A percentile compares a stretch with the other conserved stretches of the same genome.
phyloP scores from a whole-genome alignment of 2,113 vertebrate species.

The Neodontobutis hainanensis region DNA sequence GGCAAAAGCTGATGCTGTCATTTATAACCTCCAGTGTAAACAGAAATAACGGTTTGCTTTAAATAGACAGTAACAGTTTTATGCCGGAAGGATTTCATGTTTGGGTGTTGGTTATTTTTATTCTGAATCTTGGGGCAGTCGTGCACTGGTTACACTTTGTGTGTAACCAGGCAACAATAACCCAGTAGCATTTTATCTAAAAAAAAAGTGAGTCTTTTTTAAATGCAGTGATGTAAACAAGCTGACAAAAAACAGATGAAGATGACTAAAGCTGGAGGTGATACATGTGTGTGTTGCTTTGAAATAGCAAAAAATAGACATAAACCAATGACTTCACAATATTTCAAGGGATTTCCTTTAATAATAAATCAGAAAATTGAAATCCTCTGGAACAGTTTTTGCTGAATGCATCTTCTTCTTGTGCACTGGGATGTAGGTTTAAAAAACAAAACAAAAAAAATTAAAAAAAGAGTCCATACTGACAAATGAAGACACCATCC shows the following conservation, averaged over 20 bases:
- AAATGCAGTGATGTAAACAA: constrained; percentile 31
- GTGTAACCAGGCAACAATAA: constrained; percentile 28
- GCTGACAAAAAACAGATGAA: constrained; percentile 18
- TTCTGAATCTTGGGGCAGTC: constrained; percentile 6
- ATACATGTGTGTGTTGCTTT: background rate
- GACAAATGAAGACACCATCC: too few species aligned
- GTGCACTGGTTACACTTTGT: constrained; percentile 22
- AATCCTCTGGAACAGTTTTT: background rate
- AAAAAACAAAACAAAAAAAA: too few species aligned
- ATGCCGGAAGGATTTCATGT: constrained; percentile 6
- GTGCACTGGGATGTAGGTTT: too few species aligned
- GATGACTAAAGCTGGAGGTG: constrained; percentile 38
- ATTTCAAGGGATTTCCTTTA: background rate
- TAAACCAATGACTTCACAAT: background rate
- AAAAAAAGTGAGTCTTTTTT: constrained; percentile 9
- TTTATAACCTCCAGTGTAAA: constrained; percentile 1
- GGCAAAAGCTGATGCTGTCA: background rate
- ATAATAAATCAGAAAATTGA: background rate
- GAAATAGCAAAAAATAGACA: background rate
- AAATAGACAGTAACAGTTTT: background rate
- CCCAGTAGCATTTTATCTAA: constrained; percentile 6
- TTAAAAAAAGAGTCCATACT: too few species aligned
- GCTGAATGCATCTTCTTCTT: background rate
- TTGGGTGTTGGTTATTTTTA: background rate
- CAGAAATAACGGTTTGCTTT: background rate